Base-by-base conservation (phyloP, 2,797 vertebrate genomes). In the Dallia pectoralis region DNA sequence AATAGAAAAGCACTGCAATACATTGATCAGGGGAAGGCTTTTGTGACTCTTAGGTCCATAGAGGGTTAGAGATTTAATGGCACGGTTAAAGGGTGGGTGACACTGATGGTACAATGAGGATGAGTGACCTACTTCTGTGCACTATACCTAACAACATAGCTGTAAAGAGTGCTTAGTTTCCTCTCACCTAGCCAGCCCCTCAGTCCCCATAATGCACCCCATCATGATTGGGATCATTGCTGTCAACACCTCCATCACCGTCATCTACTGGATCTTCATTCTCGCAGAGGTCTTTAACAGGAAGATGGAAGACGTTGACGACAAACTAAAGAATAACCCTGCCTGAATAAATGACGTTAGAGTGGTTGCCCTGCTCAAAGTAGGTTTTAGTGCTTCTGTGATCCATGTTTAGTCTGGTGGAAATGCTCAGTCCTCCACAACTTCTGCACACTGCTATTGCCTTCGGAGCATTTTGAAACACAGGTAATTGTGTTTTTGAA, bases 261-360 rank as follows among this genome's bases (percentile, higher is more conserved):
- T 84, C 19, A 36, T 81, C 48, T 87, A 87, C 78, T 89, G 87
- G 87, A 63, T 71, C 53, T 87, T 81, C 77, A 81, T 89, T 61
- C 70, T 89, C 73, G 78, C 72, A 1, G 82, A 87, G 53, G 75
- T 69, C 36, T 86, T 86, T 69, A 51, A 72, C 56, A 81, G 74
- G 67, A 82, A 79, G 74, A 73, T 70, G 0, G 74, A 82, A 0
- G 74, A 82, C 3, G 77, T 79, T 3, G 80, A 44, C 40, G 11
- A 44, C 40, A 44, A 44, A 44, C 7, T 44, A 2, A 44, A 85
- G 51, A 19, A n/a, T 22, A 66, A 73, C 32, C 29, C 36, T 15
- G 66, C 12, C 19, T 67, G 44, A 44, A 48, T 63, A 7, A 18
- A 14, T 32, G 14, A 63, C 27, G 27, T 32, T 32, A 32, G 4